Evolutionary conservation across 1,140 invertebrate species (phyloP).

Genomic region (Zaprionus ghesquierei): DNA sequence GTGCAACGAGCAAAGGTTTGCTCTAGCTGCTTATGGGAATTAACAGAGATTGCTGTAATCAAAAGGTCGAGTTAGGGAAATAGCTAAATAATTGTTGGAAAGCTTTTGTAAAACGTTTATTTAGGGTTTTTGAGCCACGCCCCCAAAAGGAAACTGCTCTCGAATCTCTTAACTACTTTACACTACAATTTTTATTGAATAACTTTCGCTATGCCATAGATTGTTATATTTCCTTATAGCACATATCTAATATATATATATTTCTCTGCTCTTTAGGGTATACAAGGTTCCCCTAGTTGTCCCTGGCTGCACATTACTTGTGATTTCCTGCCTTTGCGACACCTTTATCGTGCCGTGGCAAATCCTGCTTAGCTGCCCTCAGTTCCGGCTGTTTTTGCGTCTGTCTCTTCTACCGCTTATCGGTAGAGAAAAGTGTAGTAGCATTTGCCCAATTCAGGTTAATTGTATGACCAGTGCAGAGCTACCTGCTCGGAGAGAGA

Average conservation of each 20-base stretch:
- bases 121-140: too few relatives aligned
- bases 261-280: not conserved
- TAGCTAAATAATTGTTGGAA: not conserved
- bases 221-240: not conserved
- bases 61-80: not conserved
- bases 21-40: not conserved
- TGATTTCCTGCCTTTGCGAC: not conserved
- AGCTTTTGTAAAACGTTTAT: too few relatives aligned
- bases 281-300: not conserved
- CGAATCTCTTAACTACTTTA: too few relatives aligned
- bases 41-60: not conserved
- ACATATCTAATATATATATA: not conserved
- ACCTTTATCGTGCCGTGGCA: conserved; percentile 2
- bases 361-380: conserved; percentile 12
- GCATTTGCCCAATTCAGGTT: conserved; percentile 54
- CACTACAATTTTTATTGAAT: too few relatives aligned
- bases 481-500: not conserved
- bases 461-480: conserved; percentile 42
- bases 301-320: not conserved
- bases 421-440: conserved; percentile 31
- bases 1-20: not conserved
- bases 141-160: too few relatives aligned
- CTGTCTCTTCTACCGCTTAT: conserved; percentile 43
- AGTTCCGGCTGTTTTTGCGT: conserved; percentile 6
- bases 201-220: not conserved